Evolutionary conservation across 2,797 vertebrate species (phyloP).

Genomic region (Melanotaenia trifasciata): DNA sequence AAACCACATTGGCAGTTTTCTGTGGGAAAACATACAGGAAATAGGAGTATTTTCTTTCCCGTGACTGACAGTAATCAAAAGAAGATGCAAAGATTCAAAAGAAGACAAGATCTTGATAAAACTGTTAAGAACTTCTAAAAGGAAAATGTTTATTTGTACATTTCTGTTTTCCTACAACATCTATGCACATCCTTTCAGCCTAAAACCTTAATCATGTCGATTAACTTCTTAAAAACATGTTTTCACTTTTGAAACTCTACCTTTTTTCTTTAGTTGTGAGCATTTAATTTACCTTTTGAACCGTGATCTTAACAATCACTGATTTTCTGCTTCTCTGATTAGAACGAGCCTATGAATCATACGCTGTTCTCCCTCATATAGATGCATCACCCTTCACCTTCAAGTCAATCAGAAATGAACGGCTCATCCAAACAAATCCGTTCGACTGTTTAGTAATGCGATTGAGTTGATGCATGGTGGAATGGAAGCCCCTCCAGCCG

Average conservation of each 20-base stretch:
- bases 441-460: conserved; percentile 41
- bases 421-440: conserved; percentile 30
- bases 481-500: conserved; percentile 28
- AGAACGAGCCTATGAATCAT: conserved; percentile 43
- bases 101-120: neutral
- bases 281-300: conserved; percentile 23
- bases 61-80: neutral
- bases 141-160: neutral
- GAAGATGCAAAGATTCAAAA: neutral
- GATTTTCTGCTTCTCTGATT: conserved; percentile 56
- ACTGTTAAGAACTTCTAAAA: neutral
- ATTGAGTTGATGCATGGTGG: conserved; percentile 30
- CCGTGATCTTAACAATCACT: conserved; percentile 21
- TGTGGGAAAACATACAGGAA: conserved; percentile 12
- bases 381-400: conserved; percentile 37
- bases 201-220: conserved; percentile 1
- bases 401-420: conserved; percentile 56
- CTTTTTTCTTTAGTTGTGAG: conserved; percentile 1
- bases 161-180: neutral
- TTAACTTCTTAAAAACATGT: neutral
- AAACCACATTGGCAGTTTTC: neutral
- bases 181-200: neutral
- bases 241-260: neutral
- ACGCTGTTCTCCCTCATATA: conserved; percentile 15
- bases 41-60: neutral